Base-by-base conservation (phyloP, 1,140 invertebrate genomes). In the Drosophila quadrilineata region DNA sequence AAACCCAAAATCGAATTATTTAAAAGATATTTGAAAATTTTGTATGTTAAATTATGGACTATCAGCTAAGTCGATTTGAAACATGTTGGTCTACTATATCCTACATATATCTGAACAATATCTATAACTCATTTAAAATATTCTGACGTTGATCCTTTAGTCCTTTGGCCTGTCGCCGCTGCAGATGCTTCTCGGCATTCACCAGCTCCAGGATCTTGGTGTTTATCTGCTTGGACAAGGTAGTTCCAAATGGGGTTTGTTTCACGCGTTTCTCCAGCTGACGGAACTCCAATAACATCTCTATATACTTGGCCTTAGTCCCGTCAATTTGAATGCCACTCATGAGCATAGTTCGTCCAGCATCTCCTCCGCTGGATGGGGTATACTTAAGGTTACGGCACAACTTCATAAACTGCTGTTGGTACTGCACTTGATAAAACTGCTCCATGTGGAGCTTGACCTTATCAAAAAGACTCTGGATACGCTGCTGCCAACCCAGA, bases 191-290 rank as follows among this genome's bases (percentile, higher is more conserved):
- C 26, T 79, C 59, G 1, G 35, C 59, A 26, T 79, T 69, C 3
- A 48, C 16, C 1, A 87, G 45, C 17, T 87, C 84, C 8, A 56
- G 67, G 46, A 62, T 84, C 22, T 87, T 87, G 6, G 71, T 77
- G 14, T 43, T 67, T 6, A 87, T 53, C 6, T 87, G 87, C 0
- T 71, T 63, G 9, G 50, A 54, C 6, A 87, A 6, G 0, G 67
- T 75, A 22, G 53, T 10, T 1, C 60, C 54, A 16, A 65, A 71
- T 0, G 17, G 4, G 0, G 71, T 63, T 5, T 62, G 62, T 2
- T 66, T 29, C 0, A 76, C 71, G 5, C 79, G 74, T 1, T 40
- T 35, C 28, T 63, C 70, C 1, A 87, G 33, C 3, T 64, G 46
- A 0, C 45, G 56, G n/a, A 87, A 75, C 4, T 67, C 54, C 3